A percentile compares a stretch with the other conserved stretches of the same genome.
Conservation (phyloP, 2,888 invertebrate species). For the Drosophila yooni region DNA sequence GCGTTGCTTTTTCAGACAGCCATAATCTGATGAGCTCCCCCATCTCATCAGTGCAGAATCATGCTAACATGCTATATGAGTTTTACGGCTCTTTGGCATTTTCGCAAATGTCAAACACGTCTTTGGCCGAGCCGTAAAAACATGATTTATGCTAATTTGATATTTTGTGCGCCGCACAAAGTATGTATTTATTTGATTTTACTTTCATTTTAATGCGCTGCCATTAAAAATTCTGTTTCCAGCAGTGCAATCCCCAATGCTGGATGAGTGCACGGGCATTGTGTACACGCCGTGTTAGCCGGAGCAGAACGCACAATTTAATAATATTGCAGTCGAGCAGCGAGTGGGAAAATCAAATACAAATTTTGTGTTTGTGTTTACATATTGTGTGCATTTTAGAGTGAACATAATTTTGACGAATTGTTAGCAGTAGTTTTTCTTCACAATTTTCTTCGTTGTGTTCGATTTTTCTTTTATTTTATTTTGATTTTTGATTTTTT, state of each 20-base stretch:
- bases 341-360: constrained; percentile 15
- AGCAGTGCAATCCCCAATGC: constrained; percentile 33
- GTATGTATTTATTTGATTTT: constrained; percentile 38
- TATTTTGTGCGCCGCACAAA: constrained; percentile 25
- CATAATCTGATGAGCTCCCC: neutral
- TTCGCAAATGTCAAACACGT: constrained; percentile 45
- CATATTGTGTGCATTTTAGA: constrained; percentile 47
- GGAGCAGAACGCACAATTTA: constrained; percentile 8
- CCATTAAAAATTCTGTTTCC: constrained; percentile 40
- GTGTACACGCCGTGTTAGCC: constrained; percentile 44
- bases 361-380: constrained; percentile 38
- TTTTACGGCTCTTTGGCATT: constrained; percentile 14
- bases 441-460: constrained; percentile 11
- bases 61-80: neutral
- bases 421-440: constrained; percentile 48
- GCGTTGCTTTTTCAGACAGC: neutral
- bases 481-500: constrained; percentile 27
- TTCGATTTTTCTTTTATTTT: constrained; percentile 17
- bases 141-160: constrained; percentile 62
- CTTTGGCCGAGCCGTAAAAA: constrained; percentile 41
- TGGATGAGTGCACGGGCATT: constrained; percentile 14
- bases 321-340: constrained; percentile 15
- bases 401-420: constrained; percentile 57
- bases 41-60: neutral
- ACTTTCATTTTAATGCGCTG: constrained; percentile 43